phyloP scores from a whole-genome alignment of 2,113 vertebrate species.

The Leiothrix lutea region DNA sequence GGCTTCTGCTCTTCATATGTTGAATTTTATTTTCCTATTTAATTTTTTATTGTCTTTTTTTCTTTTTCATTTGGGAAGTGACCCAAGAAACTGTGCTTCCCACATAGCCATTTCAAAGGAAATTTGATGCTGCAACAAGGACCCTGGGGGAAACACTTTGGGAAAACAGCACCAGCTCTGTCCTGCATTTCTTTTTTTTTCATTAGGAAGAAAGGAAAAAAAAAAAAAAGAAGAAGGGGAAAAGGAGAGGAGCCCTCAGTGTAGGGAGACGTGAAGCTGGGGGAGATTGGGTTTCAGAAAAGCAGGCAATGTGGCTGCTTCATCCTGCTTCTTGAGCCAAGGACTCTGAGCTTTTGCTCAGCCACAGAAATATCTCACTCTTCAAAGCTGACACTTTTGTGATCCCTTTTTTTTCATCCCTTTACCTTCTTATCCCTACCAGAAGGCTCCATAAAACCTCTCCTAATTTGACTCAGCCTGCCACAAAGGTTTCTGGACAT shows the following conservation, averaged over 20 bases:
- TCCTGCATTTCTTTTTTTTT: neutral
- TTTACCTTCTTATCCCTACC: neutral
- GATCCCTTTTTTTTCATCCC: neutral
- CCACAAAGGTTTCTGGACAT: neutral
- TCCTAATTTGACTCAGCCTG: neutral
- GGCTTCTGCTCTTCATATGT: conserved; percentile 46
- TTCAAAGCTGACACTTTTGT: neutral
- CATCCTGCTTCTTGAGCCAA: neutral
- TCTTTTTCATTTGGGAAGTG: conserved; percentile 52
- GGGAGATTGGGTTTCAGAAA: conserved; percentile 24
- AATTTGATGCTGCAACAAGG: conserved; percentile 46
- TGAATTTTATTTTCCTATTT: conserved; percentile 60
- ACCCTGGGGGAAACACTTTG: conserved; percentile 30
- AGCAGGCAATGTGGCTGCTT: neutral
- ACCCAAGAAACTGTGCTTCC: conserved; percentile 57
- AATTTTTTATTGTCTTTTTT: conserved; percentile 48
- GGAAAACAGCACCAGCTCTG: conserved; percentile 40
- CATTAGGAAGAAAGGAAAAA: neutral
- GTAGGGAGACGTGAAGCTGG: neutral
- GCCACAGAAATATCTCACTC: neutral
- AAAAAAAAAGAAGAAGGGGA: neutral
- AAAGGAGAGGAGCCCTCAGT: neutral
- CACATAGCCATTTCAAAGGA: conserved; percentile 63
- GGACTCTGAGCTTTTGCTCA: neutral
- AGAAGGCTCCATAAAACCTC: neutral